These are phyloP conservation scores for Pseudomyrmex concolor DNA, from an alignment of 1,140 invertebrate species.

Conservation along the genomic window DNA sequence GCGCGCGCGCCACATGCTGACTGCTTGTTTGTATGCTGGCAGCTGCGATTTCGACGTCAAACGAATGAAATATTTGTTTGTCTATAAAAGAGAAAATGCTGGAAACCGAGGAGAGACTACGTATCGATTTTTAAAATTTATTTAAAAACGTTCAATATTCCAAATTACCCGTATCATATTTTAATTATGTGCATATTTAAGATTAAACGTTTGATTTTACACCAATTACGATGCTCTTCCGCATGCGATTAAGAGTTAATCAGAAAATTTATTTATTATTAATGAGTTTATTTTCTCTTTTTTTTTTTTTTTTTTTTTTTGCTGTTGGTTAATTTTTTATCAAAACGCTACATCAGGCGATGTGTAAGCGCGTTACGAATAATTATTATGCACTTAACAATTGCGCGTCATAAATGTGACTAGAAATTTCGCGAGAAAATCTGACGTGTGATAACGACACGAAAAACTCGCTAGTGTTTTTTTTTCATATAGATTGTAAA, in stretches of 20 bases:
- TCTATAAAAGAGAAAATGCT: conserved; percentile 22
- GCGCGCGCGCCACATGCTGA: background rate
- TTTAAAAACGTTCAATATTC: conserved; percentile 4
- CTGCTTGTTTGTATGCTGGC: background rate
- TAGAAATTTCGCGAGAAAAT: conserved; percentile 12
- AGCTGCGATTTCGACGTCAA: background rate
- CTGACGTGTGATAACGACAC: background rate
- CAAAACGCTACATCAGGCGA: background rate
- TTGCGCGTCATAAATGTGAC: conserved; percentile 16
- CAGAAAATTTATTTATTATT: no score
- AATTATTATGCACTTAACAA: background rate
- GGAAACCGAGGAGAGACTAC: background rate
- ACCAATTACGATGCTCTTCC: no score
- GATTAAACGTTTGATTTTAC: background rate
- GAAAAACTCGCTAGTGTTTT: conserved; percentile 9
- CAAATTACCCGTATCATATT: background rate
- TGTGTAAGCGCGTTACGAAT: conserved; percentile 31
- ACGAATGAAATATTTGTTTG: conserved; percentile 36
- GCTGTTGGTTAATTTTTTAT: no score
- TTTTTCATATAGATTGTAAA: conserved; percentile 37
- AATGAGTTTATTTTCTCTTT: conserved; percentile 39
- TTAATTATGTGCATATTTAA: background rate
- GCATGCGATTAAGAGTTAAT: background rate
- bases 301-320: conserved; percentile 10
- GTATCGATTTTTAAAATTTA: background rate